Conservation (phyloP, 1,140 invertebrate species). For the Drosophila simulans region DNA sequence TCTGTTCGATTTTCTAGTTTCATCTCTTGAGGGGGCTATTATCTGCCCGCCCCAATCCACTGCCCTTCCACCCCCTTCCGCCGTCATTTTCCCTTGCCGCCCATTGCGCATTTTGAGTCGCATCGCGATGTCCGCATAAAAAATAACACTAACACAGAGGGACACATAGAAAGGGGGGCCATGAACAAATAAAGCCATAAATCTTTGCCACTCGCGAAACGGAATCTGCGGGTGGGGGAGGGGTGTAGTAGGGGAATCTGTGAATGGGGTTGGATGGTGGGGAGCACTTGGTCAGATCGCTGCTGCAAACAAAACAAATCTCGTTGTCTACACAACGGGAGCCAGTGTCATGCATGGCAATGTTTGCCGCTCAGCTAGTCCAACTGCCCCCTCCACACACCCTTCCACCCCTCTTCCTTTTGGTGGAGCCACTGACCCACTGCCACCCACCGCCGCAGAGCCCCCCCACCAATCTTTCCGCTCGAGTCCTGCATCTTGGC, state of each 20-base stretch:
- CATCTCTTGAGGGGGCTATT: constrained; percentile 1
- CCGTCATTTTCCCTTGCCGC: constrained; percentile 1
- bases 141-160: constrained; percentile 54
- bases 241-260: too few species aligned
- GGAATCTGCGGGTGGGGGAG: neutral
- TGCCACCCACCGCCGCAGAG: neutral
- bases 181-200: constrained; percentile 77
- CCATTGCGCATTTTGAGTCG: constrained; percentile 37
- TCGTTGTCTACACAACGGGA: constrained; percentile 65
- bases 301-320: constrained; percentile 71
- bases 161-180: constrained; percentile 18
- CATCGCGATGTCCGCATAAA: constrained; percentile 47
- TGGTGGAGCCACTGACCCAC: neutral
- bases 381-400: neutral
- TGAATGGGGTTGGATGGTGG: neutral
- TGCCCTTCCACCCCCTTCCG: neutral
- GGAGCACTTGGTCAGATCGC: constrained; percentile 54
- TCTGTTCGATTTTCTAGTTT: neutral
- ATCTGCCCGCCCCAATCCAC: neutral
- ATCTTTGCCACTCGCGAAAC: constrained; percentile 63
- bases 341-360: constrained; percentile 66
- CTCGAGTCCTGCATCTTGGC: constrained; percentile 34
- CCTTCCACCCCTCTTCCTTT: neutral
- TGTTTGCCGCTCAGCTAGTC: constrained; percentile 37
- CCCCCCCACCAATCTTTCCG: constrained; percentile 5